Base-by-base conservation (phyloP, 2,888 invertebrate species). In the Agonopterix subpropinquella region DNA sequence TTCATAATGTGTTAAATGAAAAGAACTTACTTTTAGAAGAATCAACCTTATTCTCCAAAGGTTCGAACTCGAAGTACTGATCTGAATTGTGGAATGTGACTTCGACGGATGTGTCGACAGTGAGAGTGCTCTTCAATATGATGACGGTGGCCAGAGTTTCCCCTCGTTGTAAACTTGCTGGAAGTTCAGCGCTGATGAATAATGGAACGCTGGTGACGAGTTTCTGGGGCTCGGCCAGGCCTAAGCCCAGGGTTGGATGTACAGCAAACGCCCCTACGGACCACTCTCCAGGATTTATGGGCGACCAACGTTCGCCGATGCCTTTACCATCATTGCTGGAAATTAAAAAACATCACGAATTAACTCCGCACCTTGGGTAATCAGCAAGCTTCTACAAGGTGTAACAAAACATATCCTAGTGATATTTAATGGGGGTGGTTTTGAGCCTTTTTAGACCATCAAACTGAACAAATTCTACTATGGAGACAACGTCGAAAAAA, bases 141-240 rank as follows among this genome's bases (percentile, higher is more conserved):
- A 96, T 92, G 44, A 98, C 95, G 47, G 98, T 91, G 0, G 96
- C 94, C 48, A 99, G 90, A 8, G 95, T 93, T 89, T 99, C 99
- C 18, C 97, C 98, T 54, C 93, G 91, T 62, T 96, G 94, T 10
- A 99, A 92, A 0, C 95, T 93, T 62, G 95, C 94, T 0, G 99
- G 99, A 45, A 98, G 81, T 70, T 97, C 95, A 8, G 97, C 90
- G 8, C 93, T 92, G 43, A 98, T 92, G 58, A 95, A 95, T 73
- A 99, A 96, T 92, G 81, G 91, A 83, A 78, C 69, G 13, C 73
- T 71, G 28, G 86, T 81, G n/a, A 79, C 65, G 68, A 82, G 72
- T 53, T 64, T 67, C 51, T 73, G 70, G 0, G 85, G 79, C 1
- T 65, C 43, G 36, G 89, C 87, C 10, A 88, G 48, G 0, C 86